Percentiles rank a stretch among this genome's conserved stretches.
Conservation (phyloP, 2,113 vertebrate genomes). For the Caretta caretta region DNA sequence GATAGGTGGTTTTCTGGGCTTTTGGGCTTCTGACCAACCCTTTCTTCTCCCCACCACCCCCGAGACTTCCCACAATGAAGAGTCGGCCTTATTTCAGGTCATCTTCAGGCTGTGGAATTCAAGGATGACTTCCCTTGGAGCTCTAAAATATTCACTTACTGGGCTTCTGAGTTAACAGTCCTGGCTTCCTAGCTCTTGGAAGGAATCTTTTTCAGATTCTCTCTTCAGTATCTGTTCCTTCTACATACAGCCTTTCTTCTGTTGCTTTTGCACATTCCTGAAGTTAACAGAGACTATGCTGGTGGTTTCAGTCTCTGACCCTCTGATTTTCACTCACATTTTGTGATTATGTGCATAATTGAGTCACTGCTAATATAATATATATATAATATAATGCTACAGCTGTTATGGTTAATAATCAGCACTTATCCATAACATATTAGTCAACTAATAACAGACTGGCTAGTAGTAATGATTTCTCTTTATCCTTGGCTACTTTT, state of each 20-base stretch:
- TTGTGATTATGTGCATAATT: rapidly evolving
- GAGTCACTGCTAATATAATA: rapidly evolving
- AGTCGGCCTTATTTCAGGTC: not conserved
- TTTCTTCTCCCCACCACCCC: not conserved
- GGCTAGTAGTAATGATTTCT: not conserved
- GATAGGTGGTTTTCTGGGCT: not conserved
- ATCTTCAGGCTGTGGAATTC: not conserved
- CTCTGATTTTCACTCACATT: not conserved
- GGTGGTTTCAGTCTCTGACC: not conserved
- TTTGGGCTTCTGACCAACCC: not conserved
- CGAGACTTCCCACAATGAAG: not conserved
- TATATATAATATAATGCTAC: rapidly evolving
- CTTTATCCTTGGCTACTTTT: not conserved
- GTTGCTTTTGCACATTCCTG: not conserved
- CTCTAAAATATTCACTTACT: not conserved
- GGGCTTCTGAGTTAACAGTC: not conserved
- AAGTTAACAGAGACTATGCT: not conserved
- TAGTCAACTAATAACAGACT: not conserved
- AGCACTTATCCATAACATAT: too few species aligned
- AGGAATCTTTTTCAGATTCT: not conserved
- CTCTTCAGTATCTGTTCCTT: not conserved
- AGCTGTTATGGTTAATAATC: not conserved
- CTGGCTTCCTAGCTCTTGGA: not conserved
- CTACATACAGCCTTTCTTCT: not conserved
- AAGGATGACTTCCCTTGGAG: not conserved